Evolutionary conservation across 2,113 vertebrate species (phyloP).

Genomic region (Gulo gulo): DNA sequence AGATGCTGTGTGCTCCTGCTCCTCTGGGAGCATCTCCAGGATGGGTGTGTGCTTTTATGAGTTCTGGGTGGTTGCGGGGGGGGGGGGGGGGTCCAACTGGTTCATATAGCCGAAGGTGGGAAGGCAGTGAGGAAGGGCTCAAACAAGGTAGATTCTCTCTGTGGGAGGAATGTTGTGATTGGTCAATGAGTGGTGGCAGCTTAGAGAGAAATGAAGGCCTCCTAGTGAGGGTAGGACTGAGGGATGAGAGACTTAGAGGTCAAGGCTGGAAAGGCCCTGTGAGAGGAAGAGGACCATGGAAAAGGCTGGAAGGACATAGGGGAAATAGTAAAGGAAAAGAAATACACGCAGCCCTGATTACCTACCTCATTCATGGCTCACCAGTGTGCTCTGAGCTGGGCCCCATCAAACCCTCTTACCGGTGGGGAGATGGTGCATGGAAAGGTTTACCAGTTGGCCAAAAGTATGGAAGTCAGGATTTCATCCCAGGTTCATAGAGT

Average conservation of each 20-base stretch:
- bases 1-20: background rate
- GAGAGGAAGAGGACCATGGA: background rate
- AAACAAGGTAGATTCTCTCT: background rate
- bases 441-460: background rate
- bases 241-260: background rate
- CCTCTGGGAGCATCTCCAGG: background rate
- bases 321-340: background rate
- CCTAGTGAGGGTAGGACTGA: background rate
- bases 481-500: background rate
- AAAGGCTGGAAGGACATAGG: background rate
- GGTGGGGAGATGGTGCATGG: background rate
- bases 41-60: background rate
- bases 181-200: background rate
- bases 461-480: background rate
- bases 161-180: background rate
- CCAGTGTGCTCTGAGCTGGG: background rate
- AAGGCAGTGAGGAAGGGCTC: background rate
- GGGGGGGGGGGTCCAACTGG: background rate
- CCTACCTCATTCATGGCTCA: too few relatives aligned
- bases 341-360: accelerated
- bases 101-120: background rate
- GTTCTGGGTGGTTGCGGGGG: background rate
- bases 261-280: background rate
- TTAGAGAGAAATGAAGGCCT: background rate
- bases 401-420: background rate